These are phyloP conservation scores for Eurosta solidaginis DNA, from an alignment of 1,140 invertebrate species.

Conservation along the genomic window DNA sequence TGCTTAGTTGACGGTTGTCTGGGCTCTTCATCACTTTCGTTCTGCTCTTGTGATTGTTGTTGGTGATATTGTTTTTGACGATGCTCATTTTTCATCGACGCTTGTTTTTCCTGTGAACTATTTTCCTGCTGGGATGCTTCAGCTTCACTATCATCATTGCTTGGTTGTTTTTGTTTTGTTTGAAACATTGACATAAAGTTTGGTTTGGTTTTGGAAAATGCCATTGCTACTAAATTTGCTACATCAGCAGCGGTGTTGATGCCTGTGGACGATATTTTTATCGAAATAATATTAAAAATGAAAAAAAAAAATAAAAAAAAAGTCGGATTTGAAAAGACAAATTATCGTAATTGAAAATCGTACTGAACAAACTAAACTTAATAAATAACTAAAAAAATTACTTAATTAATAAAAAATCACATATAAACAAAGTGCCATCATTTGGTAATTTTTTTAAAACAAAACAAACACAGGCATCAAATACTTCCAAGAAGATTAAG, in stretches of 20 bases:
- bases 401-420: no score
- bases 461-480: no score
- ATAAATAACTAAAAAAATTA: no score
- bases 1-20: background rate
- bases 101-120: background rate
- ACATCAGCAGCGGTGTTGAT: slow-evolving; percentile 62
- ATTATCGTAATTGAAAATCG: no score
- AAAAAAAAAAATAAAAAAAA: no score
- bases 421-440: no score
- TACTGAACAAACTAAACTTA: no score
- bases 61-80: background rate
- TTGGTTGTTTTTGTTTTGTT: slow-evolving; percentile 36
- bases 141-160: background rate
- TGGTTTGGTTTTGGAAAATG: slow-evolving; percentile 54
- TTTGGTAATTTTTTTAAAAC: no score
- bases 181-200: slow-evolving; percentile 46
- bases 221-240: slow-evolving; percentile 62
- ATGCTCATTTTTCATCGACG: background rate
- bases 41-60: slow-evolving; percentile 7
- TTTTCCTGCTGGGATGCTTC: slow-evolving; percentile 10
- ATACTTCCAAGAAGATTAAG: no score
- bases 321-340: no score
- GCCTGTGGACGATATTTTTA: slow-evolving; percentile 38
- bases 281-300: no score
- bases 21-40: background rate